phyloP scores from a whole-genome alignment of 2,113 vertebrate species.

The Nycticryphes semicollaris region DNA sequence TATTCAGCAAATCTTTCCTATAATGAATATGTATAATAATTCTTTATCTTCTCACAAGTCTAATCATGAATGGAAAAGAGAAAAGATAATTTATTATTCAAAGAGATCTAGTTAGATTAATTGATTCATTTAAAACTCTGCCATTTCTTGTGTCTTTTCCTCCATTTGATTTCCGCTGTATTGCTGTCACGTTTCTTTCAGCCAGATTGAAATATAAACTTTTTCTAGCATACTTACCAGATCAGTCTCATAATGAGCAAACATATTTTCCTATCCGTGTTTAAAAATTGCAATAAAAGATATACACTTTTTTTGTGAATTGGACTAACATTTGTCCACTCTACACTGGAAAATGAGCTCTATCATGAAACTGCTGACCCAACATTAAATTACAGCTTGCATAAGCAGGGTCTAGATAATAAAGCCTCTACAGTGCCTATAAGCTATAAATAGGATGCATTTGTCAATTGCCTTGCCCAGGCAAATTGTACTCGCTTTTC shows the following conservation, averaged over 20 bases:
- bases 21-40: conserved; percentile 5
- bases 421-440: neutral
- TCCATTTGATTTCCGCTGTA: neutral
- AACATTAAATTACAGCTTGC: neutral
- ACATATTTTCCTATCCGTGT: neutral
- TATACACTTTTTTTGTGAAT: neutral
- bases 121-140: neutral
- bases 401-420: neutral
- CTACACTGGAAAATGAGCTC: neutral
- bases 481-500: neutral
- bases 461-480: neutral
- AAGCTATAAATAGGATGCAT: neutral
- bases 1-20: conserved; percentile 9
- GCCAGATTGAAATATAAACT: neutral
- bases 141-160: neutral
- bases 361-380: neutral
- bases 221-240: neutral
- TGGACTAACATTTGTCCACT: neutral
- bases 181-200: neutral
- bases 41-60: neutral
- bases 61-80: conserved; percentile 18
- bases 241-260: neutral
- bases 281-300: neutral
- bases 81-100: neutral
- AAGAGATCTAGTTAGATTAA: conserved; percentile 21